A percentile compares a stretch with the other conserved stretches of the same genome.
Evolutionary conservation across 2,113 vertebrate genomes (phyloP).

Genomic region (Xiphorhynchus elegans): DNA sequence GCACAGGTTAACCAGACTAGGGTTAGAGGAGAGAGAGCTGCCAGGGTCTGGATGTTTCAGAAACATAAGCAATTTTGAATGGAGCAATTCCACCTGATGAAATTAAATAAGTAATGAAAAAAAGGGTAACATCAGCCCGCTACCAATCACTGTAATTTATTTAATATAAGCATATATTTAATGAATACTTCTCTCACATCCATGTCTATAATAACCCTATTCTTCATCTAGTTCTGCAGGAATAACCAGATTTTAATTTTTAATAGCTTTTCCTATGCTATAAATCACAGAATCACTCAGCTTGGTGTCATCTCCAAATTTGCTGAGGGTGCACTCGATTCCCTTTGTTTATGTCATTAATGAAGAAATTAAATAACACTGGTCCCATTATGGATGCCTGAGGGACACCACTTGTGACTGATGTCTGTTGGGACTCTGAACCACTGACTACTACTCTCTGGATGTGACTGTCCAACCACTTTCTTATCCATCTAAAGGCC

Average conservation of each 20-base stretch:
- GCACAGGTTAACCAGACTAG: background rate
- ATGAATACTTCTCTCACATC: background rate
- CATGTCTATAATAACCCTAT: background rate
- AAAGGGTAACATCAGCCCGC: background rate
- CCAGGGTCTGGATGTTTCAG: background rate
- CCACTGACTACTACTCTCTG: background rate
- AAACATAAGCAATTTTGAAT: background rate
- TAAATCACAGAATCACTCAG: background rate
- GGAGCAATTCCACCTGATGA: background rate
- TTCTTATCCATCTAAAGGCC: background rate
- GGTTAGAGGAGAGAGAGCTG: background rate
- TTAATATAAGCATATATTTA: background rate
- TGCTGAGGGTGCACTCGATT: background rate
- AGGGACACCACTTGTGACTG: background rate
- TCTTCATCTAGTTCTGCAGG: background rate
- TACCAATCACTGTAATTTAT: background rate
- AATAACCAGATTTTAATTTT: background rate
- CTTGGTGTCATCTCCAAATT: background rate
- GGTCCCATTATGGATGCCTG: background rate
- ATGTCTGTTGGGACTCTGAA: background rate
- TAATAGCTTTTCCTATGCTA: background rate
- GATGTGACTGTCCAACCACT: background rate
- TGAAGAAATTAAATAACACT: background rate
- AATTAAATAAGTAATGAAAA: background rate
- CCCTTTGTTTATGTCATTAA: background rate